Base-by-base conservation (phyloP, 2,888 invertebrate genomes). In the Nysson spinosus region DNA sequence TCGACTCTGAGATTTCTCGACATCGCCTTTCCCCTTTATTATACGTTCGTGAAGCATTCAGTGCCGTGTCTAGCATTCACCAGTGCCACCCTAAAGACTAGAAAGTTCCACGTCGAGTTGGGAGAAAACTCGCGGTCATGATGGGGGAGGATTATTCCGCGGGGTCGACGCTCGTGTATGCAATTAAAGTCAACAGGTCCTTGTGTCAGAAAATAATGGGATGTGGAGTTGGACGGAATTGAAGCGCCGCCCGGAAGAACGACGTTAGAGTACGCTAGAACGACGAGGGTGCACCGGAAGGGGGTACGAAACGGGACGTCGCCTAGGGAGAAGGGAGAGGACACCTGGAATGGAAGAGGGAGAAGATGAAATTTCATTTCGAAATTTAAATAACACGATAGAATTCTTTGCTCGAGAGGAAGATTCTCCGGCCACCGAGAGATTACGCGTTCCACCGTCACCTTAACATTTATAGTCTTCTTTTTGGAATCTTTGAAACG, bases 161-260 rank as follows among this genome's bases (percentile, higher is more conserved):
- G 37, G 32, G 56, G 17, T 54, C 32, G 64, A 51, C 35, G 55
- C 35, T 55, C 64, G 63, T 46, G 55, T 61, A 58, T 50, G 72
- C 66, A 66, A 75, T 74, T 67, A 69, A 69, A 67, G 72, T 75
- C 64, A 72, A 75, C 74, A 72, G 66, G 66, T 72, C 32, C 54
- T 62, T 32, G 57, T 42, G 60, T 50, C 35, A 52, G 34, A 20
- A 62, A 60, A 72, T 75, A 71, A 66, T 72, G 39, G 64, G 19
- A 72, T 16, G 47, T 16, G 52, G 34, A 52, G 44, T 9, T 37
- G 57, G 40, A 39, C 40, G 61, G 51, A 51, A 56, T 37, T 17
- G 52, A 43, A 43, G 24, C 26, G 19, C 11, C 19, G 11, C 12
- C 12, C 16, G 44, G 30, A 55, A 46, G 39, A 63, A 35, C 34